Conservation (phyloP, 2,888 invertebrate species). For the Oscheius myriophilus region DNA sequence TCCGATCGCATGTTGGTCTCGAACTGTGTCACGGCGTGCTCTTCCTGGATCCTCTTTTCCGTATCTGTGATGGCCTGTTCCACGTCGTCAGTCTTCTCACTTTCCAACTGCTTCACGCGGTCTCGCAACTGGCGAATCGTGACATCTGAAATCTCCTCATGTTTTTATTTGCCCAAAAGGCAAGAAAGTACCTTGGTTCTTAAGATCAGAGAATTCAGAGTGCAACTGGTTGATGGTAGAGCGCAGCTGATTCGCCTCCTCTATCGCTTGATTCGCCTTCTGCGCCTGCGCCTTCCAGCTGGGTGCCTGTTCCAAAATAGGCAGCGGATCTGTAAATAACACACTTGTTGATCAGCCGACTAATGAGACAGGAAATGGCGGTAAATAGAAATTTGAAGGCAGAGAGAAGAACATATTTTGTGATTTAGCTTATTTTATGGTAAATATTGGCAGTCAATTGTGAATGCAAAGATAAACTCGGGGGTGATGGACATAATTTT, state of each 20-base stretch:
- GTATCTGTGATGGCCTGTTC: slow-evolving; percentile 73
- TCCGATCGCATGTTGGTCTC: slow-evolving; percentile 41
- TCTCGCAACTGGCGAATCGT: slow-evolving; percentile 75
- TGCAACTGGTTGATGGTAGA: slow-evolving; percentile 75
- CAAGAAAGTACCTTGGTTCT: slow-evolving; percentile 72
- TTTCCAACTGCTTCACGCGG: slow-evolving; percentile 46
- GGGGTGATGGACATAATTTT: too few species aligned
- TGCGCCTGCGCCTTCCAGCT: slow-evolving; percentile 72
- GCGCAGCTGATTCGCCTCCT: slow-evolving; percentile 74
- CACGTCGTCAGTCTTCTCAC: slow-evolving; percentile 66
- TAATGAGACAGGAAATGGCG: neutral
- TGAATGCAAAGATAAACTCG: too few species aligned
- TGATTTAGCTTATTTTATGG: too few species aligned
- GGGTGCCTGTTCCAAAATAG: slow-evolving; percentile 72
- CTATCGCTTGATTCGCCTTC: slow-evolving; percentile 73
- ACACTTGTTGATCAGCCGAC: neutral
- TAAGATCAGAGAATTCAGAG: slow-evolving; percentile 74
- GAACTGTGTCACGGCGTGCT: slow-evolving; percentile 34
- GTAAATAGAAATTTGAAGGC: neutral
- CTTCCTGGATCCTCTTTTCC: slow-evolving; percentile 63
- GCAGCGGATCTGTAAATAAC: slow-evolving; percentile 72
- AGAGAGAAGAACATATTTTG: neutral
- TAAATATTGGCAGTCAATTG: too few species aligned
- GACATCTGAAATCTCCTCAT: slow-evolving; percentile 71
- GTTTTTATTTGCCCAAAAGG: neutral